Evolutionary conservation across 30 jellyfish, hydroid and myxozoan genomes (phyloP), one percentile per base, ranked within the genome.

Genomic region (Catostylus mosaicus): DNA sequence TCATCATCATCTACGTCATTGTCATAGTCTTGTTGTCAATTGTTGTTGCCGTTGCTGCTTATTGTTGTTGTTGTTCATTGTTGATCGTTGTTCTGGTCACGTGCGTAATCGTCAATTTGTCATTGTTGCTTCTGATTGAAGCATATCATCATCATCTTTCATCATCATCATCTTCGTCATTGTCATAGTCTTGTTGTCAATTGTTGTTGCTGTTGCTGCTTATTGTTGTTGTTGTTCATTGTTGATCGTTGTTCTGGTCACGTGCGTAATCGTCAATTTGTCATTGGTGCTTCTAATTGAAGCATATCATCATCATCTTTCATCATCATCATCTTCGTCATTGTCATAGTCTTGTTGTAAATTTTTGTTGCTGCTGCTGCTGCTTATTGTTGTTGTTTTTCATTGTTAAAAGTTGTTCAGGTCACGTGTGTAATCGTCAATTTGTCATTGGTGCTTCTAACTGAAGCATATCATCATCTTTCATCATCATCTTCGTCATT

Each of bases 201-300:
- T 57, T 54, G 22, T 20, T 77, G 79, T 46, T 62, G 51, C 11
- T 36, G 81, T 38, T 59, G 78, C 26, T 57, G 63, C 43, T 34
- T 77, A 80, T 62, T 77, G 87, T 27, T 76, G 73, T 16, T 45
- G 79, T 37, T 73, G 73, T 35, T n/a, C n/a, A n/a, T n/a, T n/a
- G n/a, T n/a, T n/a, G n/a, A n/a, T n/a, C n/a, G n/a, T 26, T 16
- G 69, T 45, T 40, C 30, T 38, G 31, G 69, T 6, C 35, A 9
- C 32, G 30, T 32, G 0, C 19, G 36, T 32, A 5, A 32, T 27
- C 1, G 79, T 67, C 79, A 30, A 2, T 12, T 0, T 23, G 20
- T 29, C 56, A 22, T 12, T 67, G n/a, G 34, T 67, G 52, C 30
- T 34, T 20, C 35, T 0, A 20, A 29, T 29, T 20, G 26, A 40